phyloP scores from a whole-genome alignment of 2,113 vertebrate genomes.

The Sarotherodon lohbergeri region DNA sequence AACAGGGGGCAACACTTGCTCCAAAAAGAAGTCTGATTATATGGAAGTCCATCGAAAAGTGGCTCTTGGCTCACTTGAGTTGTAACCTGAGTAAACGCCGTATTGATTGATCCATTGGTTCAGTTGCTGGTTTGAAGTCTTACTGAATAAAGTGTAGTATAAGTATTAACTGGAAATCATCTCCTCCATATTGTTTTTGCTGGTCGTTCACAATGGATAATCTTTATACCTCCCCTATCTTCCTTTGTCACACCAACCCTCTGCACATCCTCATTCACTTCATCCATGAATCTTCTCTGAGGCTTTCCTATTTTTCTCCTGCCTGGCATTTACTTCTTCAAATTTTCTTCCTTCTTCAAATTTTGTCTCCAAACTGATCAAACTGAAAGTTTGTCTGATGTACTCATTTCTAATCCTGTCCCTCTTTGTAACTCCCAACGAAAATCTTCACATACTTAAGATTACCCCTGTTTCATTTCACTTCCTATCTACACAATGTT shows the following conservation, averaged over 20 bases:
- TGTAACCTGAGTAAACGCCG: fast-evolving
- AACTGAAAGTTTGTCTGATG: background rate
- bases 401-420: background rate
- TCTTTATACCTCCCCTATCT: background rate
- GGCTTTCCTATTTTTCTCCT: background rate
- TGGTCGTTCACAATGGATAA: background rate
- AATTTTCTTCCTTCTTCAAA: background rate
- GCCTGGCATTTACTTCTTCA: background rate
- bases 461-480: background rate
- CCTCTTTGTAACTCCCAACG: background rate
- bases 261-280: background rate
- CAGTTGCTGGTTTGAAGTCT: background rate
- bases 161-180: background rate
- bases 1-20: background rate
- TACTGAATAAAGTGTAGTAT: background rate
- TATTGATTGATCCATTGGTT: background rate
- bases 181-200: background rate
- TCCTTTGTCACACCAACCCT: background rate
- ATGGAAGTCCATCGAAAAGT: fast-evolving
- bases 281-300: background rate
- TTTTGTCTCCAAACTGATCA: background rate
- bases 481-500: background rate
- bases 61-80: background rate
- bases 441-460: background rate
- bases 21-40: background rate